Evolutionary conservation across 2,113 vertebrate species (phyloP).

Genomic region (Malurus melanocephalus): DNA sequence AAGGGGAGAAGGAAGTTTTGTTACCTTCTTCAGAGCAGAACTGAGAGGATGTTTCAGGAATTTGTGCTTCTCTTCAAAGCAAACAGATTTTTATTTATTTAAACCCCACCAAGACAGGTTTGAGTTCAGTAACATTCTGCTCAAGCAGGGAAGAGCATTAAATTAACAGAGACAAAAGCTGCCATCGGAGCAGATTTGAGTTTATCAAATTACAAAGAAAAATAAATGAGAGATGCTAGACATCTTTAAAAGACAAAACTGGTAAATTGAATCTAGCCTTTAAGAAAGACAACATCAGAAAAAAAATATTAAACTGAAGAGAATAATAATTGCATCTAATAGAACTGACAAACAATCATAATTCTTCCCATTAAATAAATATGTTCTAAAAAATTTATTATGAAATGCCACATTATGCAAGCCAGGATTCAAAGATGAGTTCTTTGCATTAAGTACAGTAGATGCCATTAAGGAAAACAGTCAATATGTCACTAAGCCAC

Average conservation of each 20-base stretch:
- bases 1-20: not conserved
- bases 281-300: conserved; percentile 71
- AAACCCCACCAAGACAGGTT: rapidly evolving
- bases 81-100: not conserved
- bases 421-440: conserved; percentile 92
- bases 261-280: conserved; percentile 38
- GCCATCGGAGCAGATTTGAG: not conserved
- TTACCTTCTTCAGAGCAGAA: not conserved
- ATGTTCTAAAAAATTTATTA: conserved; percentile 96
- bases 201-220: not conserved
- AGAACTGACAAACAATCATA: conserved; percentile 86
- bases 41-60: not conserved
- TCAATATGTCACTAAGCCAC: conserved; percentile 98
- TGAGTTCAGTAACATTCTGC: not conserved
- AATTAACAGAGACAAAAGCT: not conserved
- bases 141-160: not conserved
- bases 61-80: not conserved
- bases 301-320: conserved; percentile 64
- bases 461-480: conserved; percentile 93
- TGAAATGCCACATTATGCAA: conserved; percentile 93
- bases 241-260: not conserved
- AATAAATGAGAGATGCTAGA: not conserved
- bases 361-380: conserved; percentile 98
- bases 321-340: conserved; percentile 90
- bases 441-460: conserved; percentile 97